A percentile compares a stretch with the other conserved stretches of the same genome.
phyloP scores from a whole-genome alignment of 2,797 vertebrate genomes.

The Hafferia zeledoni region DNA sequence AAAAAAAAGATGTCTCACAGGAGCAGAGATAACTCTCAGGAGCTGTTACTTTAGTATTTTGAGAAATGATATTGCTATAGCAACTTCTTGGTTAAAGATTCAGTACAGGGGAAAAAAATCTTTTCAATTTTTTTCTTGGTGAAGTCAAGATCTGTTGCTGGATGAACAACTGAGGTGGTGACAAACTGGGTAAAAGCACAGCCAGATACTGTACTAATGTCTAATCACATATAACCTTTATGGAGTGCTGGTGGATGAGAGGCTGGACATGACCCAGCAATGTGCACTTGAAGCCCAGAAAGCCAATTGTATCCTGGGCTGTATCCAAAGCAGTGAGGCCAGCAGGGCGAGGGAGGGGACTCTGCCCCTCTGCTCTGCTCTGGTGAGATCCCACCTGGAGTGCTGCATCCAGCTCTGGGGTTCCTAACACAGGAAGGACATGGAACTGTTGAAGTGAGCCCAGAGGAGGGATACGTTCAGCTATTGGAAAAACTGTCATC shows the following conservation, averaged over 20 bases:
- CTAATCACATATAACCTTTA: background rate
- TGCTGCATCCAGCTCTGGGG: background rate
- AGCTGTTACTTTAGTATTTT: background rate
- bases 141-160: background rate
- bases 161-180: background rate
- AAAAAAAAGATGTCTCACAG: background rate
- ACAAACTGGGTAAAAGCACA: background rate
- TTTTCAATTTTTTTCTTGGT: background rate
- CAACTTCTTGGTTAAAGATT: background rate
- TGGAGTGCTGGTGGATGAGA: background rate
- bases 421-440: background rate
- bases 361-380: background rate
- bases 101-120: background rate
- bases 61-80: constrained; percentile 2
- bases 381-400: background rate
- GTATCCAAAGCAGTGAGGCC: accelerated
- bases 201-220: background rate
- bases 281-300: background rate
- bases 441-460: too few species aligned
- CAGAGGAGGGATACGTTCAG: background rate
- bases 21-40: background rate
- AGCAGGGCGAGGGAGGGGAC: too few species aligned
- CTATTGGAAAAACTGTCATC: background rate
- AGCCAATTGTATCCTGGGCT: background rate
- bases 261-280: background rate